A percentile compares a stretch with the other conserved stretches of the same genome.
phyloP scores from a whole-genome alignment of 1,140 invertebrate genomes.

The Papilio xuthus region DNA sequence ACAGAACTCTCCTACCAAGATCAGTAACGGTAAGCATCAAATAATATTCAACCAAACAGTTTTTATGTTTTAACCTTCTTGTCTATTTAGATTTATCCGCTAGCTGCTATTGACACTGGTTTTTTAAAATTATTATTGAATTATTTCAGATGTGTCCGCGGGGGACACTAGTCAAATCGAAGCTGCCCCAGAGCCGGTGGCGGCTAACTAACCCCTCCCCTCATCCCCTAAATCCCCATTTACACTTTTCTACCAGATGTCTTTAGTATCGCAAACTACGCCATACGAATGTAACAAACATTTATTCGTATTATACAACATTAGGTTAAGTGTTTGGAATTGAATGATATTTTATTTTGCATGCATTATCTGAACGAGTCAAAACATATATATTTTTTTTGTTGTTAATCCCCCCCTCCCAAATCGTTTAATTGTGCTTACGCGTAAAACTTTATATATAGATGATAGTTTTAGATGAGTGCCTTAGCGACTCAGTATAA shows the following conservation, averaged over 20 bases:
- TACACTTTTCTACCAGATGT: slow-evolving; percentile 68
- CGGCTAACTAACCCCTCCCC: slow-evolving; percentile 60
- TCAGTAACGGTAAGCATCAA: slow-evolving; percentile 59
- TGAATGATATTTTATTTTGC: slow-evolving; percentile 72
- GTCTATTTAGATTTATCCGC: no score
- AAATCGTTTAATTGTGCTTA: slow-evolving; percentile 58
- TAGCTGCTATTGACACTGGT: no score
- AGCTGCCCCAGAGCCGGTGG: slow-evolving; percentile 47
- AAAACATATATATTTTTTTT: slow-evolving; percentile 48
- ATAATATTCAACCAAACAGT: neutral
- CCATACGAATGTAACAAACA: slow-evolving; percentile 74
- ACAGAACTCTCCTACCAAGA: slow-evolving; percentile 71
- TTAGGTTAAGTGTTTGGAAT: slow-evolving; percentile 77
- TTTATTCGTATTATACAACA: slow-evolving; percentile 76
- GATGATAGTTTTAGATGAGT: slow-evolving; percentile 75
- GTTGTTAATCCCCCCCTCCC: slow-evolving; percentile 42
- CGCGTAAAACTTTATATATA: slow-evolving; percentile 67
- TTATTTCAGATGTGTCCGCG: slow-evolving; percentile 58
- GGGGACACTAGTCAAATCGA: slow-evolving; percentile 59
- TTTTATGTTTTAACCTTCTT: slow-evolving; percentile 19
- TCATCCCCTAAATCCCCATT: no score
- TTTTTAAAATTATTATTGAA: no score
- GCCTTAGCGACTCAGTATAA: slow-evolving; percentile 79
- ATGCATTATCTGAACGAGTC: slow-evolving; percentile 70
- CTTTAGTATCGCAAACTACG: slow-evolving; percentile 58